Evolutionary conservation across 92 coral and sea anemone species (phyloP), one percentile per base, ranked within the genome.

Genomic region (Anthopleura xanthogrammica): DNA sequence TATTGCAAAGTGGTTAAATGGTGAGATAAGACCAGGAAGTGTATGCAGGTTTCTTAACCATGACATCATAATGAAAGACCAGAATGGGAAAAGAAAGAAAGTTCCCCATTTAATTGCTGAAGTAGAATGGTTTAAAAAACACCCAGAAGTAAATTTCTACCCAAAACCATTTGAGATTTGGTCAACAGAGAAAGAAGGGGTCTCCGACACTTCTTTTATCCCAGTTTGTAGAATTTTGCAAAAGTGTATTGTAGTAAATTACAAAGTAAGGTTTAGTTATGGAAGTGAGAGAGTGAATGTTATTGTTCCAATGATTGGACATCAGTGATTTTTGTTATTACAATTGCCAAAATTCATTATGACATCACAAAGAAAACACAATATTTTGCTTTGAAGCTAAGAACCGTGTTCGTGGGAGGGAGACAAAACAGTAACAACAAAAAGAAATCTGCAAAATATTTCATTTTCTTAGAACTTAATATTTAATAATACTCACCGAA

Each of bases 111-210:
- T 72, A 50, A 43, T 75, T 29, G 86, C 80, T 4, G 78, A 77
- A 58, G 86, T 83, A 16, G 78, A 73, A 41, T 83, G 86, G 86
- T 62, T 83, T 10, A 58, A 29, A 54, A 76, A 46, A 10, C 86
- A 83, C 41, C 71, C 86, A 2, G 80, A 83, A 41, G 52, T n/a
- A 57, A 12, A 54, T 29, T 75, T 58, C 12, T 83, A 52, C 24
- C 86, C 86, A 12, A 56, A 58, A 19, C 86, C 86, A 5, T 75
- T 83, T 43, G 86, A 75, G 17, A 80, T 83, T 79, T 83, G 86
- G 86, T 83, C 86, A 17, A 39, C 62, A 24, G 80, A 75, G 7
- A 24, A 70, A 22, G 85, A 81, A 68, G 22, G 41, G 2, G 20
- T 52, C 16, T 76, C 72, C 1, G 71, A 76, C 3, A 36, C 46